phyloP scores from a whole-genome alignment of 2,888 invertebrate species.

The Biston betularia region DNA sequence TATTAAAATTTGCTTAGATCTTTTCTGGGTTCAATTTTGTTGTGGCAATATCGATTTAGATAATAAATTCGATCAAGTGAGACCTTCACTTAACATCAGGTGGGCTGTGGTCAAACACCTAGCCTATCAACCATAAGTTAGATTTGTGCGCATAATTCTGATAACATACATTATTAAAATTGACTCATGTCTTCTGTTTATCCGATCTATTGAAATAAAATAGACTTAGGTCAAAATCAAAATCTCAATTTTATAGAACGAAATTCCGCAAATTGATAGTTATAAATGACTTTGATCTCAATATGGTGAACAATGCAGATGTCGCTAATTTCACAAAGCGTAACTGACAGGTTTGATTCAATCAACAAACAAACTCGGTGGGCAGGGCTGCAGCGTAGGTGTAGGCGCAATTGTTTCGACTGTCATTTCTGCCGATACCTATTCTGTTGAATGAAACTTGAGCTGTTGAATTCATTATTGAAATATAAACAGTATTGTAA shows the following conservation, averaged over 20 bases:
- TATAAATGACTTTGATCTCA: not conserved
- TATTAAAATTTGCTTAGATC: not conserved
- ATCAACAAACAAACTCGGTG: slow-evolving; percentile 35
- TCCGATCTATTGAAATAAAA: no score
- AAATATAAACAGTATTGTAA: slow-evolving; percentile 38
- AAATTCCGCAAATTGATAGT: not conserved
- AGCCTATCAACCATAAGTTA: no score
- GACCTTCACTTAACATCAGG: no score
- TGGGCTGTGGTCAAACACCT: no score
- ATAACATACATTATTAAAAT: no score
- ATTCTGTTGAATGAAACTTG: slow-evolving; percentile 32
- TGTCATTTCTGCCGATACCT: slow-evolving; percentile 45
- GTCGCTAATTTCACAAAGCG: slow-evolving; percentile 22
- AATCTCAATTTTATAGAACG: no score
- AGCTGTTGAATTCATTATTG: slow-evolving; percentile 35
- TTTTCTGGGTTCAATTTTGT: not conserved
- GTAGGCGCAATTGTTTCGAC: slow-evolving; percentile 40
- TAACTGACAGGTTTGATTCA: slow-evolving; percentile 38
- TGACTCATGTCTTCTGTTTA: no score
- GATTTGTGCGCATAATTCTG: no score
- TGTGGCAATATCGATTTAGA: not conserved
- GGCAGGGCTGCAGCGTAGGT: slow-evolving; percentile 37
- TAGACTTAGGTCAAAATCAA: no score
- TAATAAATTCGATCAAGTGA: not conserved
- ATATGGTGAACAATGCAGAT: slow-evolving; percentile 12